Percentiles rank a stretch among this genome's conserved stretches.
Evolutionary conservation across 64 coral and sea anemone genomes (phyloP).

Genomic region (Trachythela sp.): DNA sequence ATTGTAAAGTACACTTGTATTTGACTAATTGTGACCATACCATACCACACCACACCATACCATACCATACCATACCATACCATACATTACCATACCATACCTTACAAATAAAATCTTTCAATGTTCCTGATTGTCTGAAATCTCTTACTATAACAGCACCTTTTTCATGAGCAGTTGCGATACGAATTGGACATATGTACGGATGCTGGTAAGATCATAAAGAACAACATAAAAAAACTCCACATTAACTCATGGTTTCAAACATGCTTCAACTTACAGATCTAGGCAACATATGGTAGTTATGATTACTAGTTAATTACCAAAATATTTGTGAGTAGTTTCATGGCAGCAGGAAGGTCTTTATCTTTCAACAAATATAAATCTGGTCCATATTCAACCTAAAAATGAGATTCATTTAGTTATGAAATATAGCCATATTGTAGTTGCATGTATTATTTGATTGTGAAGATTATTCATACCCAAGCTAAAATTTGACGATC

Average conservation of each 20-base stretch:
- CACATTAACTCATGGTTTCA: background rate
- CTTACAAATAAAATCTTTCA: constrained; percentile 86
- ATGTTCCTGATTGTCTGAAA: constrained; percentile 79
- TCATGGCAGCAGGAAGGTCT: constrained; percentile 68
- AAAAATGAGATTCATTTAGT: background rate
- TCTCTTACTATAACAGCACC: constrained; percentile 80
- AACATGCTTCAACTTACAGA: background rate
- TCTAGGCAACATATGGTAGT: background rate
- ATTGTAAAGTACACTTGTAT: too few species aligned
- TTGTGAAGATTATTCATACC: constrained; percentile 31
- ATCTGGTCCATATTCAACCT: constrained; percentile 86
- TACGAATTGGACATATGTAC: constrained; percentile 71
- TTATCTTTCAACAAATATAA: constrained; percentile 68
- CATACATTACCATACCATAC: constrained; percentile 29
- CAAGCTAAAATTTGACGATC: constrained; percentile 72
- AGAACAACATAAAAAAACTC: background rate
- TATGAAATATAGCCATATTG: background rate
- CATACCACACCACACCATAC: too few species aligned
- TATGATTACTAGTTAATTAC: constrained; percentile 32
- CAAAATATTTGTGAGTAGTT: constrained; percentile 68
- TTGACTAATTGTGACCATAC: too few species aligned
- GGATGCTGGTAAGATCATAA: constrained; percentile 65
- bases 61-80: background rate
- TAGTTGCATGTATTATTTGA: background rate
- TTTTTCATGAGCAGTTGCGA: constrained; percentile 61